A percentile compares a stretch with the other conserved stretches of the same genome.
phyloP scores from a whole-genome alignment of 37 sponge, comb jelly and placozoan genomes.

The Eunapius fragilis region DNA sequence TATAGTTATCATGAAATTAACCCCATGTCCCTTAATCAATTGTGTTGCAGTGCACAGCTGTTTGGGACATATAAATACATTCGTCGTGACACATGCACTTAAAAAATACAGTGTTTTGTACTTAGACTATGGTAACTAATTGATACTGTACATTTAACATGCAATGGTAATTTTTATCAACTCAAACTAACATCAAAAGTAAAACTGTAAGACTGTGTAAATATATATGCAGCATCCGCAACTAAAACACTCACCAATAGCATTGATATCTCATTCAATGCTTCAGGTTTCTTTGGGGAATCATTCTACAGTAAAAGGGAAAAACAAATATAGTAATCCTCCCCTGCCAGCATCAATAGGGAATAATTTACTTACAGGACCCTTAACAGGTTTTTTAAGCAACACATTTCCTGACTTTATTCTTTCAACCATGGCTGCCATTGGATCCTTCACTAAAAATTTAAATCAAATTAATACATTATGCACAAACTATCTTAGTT shows the following conservation, averaged over 20 bases:
- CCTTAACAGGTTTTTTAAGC: conserved; percentile 28
- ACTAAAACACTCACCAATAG: background rate
- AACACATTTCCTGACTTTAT: conserved; percentile 66
- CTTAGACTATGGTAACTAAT: too few species aligned
- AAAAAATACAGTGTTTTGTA: too few species aligned
- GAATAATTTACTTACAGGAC: background rate
- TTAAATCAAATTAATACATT: background rate
- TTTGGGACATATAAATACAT: too few species aligned
- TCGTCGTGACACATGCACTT: too few species aligned
- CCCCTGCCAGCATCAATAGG: background rate
- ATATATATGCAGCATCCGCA: background rate
- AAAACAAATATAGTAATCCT: background rate
- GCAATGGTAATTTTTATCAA: too few species aligned
- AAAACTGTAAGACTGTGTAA: too few species aligned
- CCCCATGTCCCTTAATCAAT: too few species aligned
- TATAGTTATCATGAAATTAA: too few species aligned
- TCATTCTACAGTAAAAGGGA: background rate
- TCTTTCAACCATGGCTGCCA: conserved; percentile 75
- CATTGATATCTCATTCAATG: background rate
- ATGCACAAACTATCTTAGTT: background rate
- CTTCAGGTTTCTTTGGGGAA: background rate
- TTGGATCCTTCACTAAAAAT: conserved; percentile 43
- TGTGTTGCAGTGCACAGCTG: too few species aligned
- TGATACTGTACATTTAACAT: too few species aligned
- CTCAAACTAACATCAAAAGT: too few species aligned